Base-by-base conservation (phyloP, 2,888 invertebrate genomes). In the Sinohyriopsis cumingii region DNA sequence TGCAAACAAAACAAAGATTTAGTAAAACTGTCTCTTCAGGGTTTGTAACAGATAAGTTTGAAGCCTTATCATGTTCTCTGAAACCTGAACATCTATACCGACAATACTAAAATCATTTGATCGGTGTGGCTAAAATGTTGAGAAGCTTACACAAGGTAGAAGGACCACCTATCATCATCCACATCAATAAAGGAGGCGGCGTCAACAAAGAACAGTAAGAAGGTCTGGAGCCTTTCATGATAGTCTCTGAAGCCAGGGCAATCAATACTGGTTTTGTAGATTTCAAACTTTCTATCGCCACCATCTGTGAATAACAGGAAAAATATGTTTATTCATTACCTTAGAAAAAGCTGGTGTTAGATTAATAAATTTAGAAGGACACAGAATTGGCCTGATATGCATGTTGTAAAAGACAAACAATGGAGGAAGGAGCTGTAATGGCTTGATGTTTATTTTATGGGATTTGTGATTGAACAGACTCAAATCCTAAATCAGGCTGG, bases 201-300 rank as follows among this genome's bases (percentile, higher is more conserved):
- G 92, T 99, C 99, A 80, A 99, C 96, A 90, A 94, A 99, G 95
- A 96, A 98, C 72, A 98, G 91, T 18, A 98, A 92, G 86, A 98
- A 96, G 0, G 96, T 95, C 91, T 98, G 97, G 81, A 98, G 91
- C 67, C 95, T 92, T 78, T 94, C 92, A 89, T 98, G 96, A 88
- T 94, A 98, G 6, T 93, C 92, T 45, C 93, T 89, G 88, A 97
- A 98, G 0, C 94, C 94, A 0, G 93, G 93, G 7, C 76, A 70
- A 20, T 93, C 92, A 78, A 93, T 93, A 84, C 94, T 93, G 83
- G 94, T 93, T 81, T 93, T 92, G 86, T 95, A 96, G n/a, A 97
- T 93, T 91, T 96, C 95, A 91, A 95, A 97, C 55, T 82, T 73
- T 22, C 84, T 69, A 25, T 81, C 81, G 56, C 73, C 68, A 55